Conservation (phyloP, 2,888 invertebrate genomes). For the Scaptomyza reducta region DNA sequence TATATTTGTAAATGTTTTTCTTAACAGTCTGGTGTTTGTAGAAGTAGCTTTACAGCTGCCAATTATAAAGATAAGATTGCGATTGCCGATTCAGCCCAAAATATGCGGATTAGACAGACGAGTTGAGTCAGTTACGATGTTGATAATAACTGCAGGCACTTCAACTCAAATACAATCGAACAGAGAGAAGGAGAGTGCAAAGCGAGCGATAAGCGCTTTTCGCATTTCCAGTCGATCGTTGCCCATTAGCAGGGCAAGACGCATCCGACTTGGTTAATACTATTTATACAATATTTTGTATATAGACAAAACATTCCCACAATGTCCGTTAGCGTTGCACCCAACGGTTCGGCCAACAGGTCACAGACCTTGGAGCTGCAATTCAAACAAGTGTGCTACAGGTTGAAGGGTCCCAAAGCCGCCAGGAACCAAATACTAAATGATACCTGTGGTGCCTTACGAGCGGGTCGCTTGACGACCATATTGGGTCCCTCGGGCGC, state of each 20-base stretch:
- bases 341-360: conserved; percentile 23
- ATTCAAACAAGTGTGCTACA: conserved; percentile 75
- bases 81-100: conserved; percentile 1
- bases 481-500: conserved; percentile 90
- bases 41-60: not conserved
- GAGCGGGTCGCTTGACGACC: conserved; percentile 87
- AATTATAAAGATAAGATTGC: conserved; percentile 37
- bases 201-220: conserved; percentile 27
- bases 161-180: conserved; percentile 29
- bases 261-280: conserved; percentile 1
- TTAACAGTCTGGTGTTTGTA: not conserved
- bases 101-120: conserved; percentile 27
- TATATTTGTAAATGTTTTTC: not conserved
- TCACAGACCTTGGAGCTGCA: conserved; percentile 59
- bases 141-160: conserved; percentile 39
- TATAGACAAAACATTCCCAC: not conserved
- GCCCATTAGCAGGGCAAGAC: not conserved
- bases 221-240: conserved; percentile 19
- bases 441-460: conserved; percentile 86
- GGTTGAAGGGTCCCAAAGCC: conserved; percentile 48
- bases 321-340: conserved; percentile 56
- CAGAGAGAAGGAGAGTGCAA: conserved; percentile 3
- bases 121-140: conserved; percentile 13
- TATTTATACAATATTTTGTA: not conserved
- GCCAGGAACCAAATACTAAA: conserved; percentile 84